Evolutionary conservation across 2,113 vertebrate genomes (phyloP).

Genomic region (Chlorodrepanis virens): DNA sequence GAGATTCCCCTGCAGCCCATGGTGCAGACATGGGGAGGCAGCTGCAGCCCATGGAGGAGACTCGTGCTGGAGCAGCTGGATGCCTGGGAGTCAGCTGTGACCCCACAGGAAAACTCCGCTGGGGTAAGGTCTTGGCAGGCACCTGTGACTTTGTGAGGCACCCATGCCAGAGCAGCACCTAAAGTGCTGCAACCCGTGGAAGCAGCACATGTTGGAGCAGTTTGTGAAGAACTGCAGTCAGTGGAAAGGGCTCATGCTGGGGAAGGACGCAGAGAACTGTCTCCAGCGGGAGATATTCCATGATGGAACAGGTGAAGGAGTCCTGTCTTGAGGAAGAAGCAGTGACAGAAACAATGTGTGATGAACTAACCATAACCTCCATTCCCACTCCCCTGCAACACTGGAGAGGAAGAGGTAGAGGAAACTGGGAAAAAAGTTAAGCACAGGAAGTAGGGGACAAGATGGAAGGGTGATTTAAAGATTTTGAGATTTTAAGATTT

Average conservation of each 20-base stretch:
- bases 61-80: background rate
- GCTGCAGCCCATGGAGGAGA: background rate
- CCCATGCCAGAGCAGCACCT: background rate
- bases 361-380: background rate
- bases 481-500: background rate
- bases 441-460: background rate
- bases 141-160: too few species aligned
- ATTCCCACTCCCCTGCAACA: background rate
- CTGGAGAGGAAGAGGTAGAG: background rate
- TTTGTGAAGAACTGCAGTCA: background rate
- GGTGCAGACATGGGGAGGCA: background rate
- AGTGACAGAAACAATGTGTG: background rate
- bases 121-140: background rate
- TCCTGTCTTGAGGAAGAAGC: background rate
- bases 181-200: accelerated
- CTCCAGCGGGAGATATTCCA: accelerated
- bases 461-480: background rate
- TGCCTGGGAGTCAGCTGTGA: background rate
- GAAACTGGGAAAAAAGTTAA: background rate
- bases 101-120: background rate
- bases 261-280: background rate
- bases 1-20: accelerated
- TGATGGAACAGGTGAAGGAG: background rate
- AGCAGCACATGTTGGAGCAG: background rate
- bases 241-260: accelerated